Evolutionary conservation across 1,140 invertebrate genomes (phyloP).

Genomic region (Aculops lycopersici): DNA sequence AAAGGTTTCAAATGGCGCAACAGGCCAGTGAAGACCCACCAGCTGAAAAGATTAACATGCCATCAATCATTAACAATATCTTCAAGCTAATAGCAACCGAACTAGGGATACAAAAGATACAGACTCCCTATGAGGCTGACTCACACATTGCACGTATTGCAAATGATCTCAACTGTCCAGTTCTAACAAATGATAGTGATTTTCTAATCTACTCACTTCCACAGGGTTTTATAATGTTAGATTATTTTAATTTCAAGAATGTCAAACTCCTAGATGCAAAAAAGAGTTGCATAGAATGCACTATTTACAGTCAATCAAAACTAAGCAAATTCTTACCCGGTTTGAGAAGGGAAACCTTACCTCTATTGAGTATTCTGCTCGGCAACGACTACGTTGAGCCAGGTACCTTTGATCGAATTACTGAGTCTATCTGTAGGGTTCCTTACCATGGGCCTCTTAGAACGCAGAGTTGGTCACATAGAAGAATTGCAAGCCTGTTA

Average conservation of each 20-base stretch:
- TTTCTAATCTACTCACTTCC: slow-evolving; percentile 49
- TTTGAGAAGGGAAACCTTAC: slow-evolving; percentile 28
- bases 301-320: slow-evolving; percentile 12
- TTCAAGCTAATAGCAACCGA: slow-evolving; percentile 31
- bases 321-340: slow-evolving; percentile 29
- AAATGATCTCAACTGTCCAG: slow-evolving; percentile 36
- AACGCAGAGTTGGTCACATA: background rate
- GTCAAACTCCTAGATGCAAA: slow-evolving; percentile 2
- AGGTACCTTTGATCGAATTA: slow-evolving; percentile 24
- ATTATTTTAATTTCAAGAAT: background rate
- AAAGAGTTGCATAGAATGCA: slow-evolving; percentile 5
- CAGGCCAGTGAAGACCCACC: background rate
- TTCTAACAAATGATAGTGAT: slow-evolving; percentile 61
- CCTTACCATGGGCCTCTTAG: background rate
- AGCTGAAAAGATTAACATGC: slow-evolving; percentile 6
- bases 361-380: slow-evolving; percentile 38
- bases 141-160: slow-evolving; percentile 42
- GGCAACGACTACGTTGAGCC: slow-evolving; percentile 54
- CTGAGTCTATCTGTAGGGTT: background rate
- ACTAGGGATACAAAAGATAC: slow-evolving; percentile 26
- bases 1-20: background rate
- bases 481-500: background rate
- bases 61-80: slow-evolving; percentile 26
- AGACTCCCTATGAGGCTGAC: slow-evolving; percentile 56
- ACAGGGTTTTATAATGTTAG: slow-evolving; percentile 35